These are phyloP conservation scores for Isichthys henryi DNA, from an alignment of 2,113 vertebrate genomes.

Conservation along the genomic window DNA sequence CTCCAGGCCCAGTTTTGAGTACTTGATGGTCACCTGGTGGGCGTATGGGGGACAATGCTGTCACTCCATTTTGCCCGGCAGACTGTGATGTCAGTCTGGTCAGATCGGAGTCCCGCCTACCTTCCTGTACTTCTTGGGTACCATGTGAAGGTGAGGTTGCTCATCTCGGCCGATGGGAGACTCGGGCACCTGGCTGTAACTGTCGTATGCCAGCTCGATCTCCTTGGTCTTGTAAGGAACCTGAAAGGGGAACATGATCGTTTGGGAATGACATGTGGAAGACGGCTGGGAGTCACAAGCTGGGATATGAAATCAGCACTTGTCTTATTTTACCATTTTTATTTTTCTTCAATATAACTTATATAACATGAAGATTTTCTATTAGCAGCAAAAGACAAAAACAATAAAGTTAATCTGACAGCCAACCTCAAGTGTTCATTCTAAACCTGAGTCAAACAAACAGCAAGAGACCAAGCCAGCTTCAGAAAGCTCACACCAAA, in stretches of 20 bases:
- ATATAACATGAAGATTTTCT: background rate
- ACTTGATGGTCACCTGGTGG: constrained; percentile 92
- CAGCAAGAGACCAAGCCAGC: background rate
- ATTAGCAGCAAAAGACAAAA: background rate
- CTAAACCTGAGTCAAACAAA: background rate
- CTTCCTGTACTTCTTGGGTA: constrained; percentile 96
- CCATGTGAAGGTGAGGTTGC: constrained; percentile 90
- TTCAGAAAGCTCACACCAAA: background rate
- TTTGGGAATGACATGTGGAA: background rate
- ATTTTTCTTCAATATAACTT: background rate
- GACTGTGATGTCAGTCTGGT: background rate
- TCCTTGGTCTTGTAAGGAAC: constrained; percentile 93
- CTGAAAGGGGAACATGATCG: constrained; percentile 47
- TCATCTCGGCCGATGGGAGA: constrained; percentile 88
- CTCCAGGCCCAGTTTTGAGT: constrained; percentile 92
- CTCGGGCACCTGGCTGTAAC: constrained; percentile 88
- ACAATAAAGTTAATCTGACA: background rate
- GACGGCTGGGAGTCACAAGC: background rate
- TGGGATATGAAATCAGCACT: background rate
- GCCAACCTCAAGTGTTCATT: background rate
- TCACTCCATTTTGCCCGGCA: background rate
- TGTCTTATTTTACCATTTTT: background rate
- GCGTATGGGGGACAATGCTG: background rate
- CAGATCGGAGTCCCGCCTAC: constrained; percentile 45
- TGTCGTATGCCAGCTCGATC: constrained; percentile 82